Percentiles rank a stretch among this genome's conserved stretches.
phyloP scores from a whole-genome alignment of 1,140 invertebrate species.

The Drosophila parvula region DNA sequence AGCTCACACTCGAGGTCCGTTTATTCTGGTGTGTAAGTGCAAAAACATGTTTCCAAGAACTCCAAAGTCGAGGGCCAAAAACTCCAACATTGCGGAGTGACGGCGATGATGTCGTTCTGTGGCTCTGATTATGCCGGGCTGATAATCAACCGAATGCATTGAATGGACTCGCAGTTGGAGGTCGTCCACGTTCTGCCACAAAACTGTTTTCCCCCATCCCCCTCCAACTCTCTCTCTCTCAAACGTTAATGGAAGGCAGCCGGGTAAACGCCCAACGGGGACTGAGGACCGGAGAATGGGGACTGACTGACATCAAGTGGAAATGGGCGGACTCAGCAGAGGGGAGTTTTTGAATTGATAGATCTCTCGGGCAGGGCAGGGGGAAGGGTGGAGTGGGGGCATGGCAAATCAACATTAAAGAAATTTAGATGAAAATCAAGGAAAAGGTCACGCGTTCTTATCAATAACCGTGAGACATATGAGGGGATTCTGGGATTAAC shows the following conservation, averaged over 20 bases:
- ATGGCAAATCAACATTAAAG: conserved; percentile 5
- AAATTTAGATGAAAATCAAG: conserved; percentile 10
- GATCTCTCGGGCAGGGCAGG: conserved; percentile 5
- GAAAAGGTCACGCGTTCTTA: not conserved
- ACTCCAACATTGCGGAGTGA: conserved; percentile 5
- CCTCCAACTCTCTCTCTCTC: too few species aligned
- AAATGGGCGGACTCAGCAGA: conserved; percentile 38
- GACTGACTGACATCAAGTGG: conserved; percentile 24
- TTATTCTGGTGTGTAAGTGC: conserved; percentile 61
- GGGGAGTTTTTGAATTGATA: conserved; percentile 38
- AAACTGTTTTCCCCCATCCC: conserved; percentile 18
- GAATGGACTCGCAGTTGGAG: conserved; percentile 57
- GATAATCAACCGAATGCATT: conserved; percentile 69
- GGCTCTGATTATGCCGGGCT: conserved; percentile 45
- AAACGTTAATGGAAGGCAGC: conserved; percentile 67
- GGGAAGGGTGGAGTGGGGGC: not conserved
- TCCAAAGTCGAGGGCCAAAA: conserved; percentile 8
- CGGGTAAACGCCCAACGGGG: conserved; percentile 50
- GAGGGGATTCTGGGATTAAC: not conserved
- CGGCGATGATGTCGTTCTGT: conserved; percentile 50
- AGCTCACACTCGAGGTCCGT: not conserved
- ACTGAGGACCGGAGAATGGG: conserved; percentile 17
- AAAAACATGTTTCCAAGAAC: conserved; percentile 74
- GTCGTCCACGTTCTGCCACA: conserved; percentile 38
- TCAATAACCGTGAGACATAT: not conserved